Evolutionary conservation across 2,113 vertebrate genomes (phyloP).

Genomic region (Sterrhoptilus dennistouni): DNA sequence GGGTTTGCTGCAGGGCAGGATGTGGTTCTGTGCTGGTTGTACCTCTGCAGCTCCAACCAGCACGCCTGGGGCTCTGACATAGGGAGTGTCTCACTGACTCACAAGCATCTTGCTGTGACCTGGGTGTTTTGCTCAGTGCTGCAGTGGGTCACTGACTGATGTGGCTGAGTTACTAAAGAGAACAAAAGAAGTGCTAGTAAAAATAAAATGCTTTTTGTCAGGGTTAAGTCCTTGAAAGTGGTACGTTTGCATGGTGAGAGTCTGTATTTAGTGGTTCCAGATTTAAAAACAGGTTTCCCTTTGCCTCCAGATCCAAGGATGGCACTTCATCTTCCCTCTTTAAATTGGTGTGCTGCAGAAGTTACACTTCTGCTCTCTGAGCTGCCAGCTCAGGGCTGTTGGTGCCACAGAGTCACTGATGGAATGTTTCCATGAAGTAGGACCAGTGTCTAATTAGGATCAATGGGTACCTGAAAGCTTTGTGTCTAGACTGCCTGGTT

Average conservation of each 20-base stretch:
- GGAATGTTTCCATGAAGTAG: not conserved
- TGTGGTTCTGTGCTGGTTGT: not conserved
- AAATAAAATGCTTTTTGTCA: not conserved
- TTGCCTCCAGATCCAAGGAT: not conserved
- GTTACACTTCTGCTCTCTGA: not conserved
- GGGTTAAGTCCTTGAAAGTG: not conserved
- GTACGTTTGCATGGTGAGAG: not conserved
- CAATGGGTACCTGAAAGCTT: not conserved
- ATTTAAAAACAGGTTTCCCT: not conserved
- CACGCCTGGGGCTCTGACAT: not conserved
- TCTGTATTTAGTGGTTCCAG: not conserved
- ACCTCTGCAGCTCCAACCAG: not conserved
- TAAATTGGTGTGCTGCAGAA: not conserved
- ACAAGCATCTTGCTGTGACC: not conserved
- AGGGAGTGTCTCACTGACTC: not conserved
- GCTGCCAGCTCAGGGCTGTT: not conserved
- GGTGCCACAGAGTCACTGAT: not conserved
- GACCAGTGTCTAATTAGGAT: not conserved
- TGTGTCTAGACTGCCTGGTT: not conserved
- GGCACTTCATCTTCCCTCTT: not conserved
- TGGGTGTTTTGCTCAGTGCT: not conserved
- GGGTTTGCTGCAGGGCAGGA: slow-evolving; percentile 22
- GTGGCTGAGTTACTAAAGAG: not conserved
- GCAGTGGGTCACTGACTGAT: not conserved
- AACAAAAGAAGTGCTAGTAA: not conserved